phyloP scores from a whole-genome alignment of 2,888 invertebrate species.

The Schizaphis graminum region DNA sequence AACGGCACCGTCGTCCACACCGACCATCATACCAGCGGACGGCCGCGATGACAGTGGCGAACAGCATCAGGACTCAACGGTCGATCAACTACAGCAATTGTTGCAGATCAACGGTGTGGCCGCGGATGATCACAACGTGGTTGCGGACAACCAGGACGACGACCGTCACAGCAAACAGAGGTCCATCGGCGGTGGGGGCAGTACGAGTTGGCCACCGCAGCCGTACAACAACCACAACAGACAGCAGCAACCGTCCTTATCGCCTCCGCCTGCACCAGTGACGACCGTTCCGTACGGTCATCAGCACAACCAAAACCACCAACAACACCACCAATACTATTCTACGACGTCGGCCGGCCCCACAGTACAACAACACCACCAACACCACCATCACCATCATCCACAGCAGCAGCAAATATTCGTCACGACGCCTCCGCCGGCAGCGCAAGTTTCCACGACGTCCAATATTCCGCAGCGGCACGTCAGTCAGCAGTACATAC shows the following conservation, averaged over 20 bases:
- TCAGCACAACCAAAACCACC: background rate
- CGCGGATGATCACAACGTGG: slow-evolving; percentile 54
- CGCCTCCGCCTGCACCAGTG: slow-evolving; percentile 13
- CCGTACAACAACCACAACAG: background rate
- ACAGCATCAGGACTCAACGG: background rate
- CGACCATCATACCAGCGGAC: slow-evolving; percentile 51
- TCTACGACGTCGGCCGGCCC: background rate
- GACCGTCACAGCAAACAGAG: slow-evolving; percentile 64
- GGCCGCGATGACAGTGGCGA: slow-evolving; percentile 41
- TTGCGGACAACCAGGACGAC: slow-evolving; percentile 68
- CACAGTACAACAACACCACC: background rate
- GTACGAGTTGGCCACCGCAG: slow-evolving; percentile 58
- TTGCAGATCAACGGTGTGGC: slow-evolving; percentile 57
- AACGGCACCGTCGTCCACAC: too few species aligned
- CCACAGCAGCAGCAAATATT: slow-evolving; percentile 58
- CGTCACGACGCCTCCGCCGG: slow-evolving; percentile 12
- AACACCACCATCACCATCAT: background rate
- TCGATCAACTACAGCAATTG: slow-evolving; percentile 34
- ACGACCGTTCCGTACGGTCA: background rate
- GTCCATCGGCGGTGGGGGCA: slow-evolving; percentile 66
- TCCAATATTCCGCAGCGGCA: background rate
- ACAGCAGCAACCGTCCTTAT: slow-evolving; percentile 11
- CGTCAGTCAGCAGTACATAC: background rate
- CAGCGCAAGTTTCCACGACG: background rate
- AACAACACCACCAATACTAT: slow-evolving; percentile 18